These are phyloP conservation scores for Sciurus niger DNA, from an alignment of 2,113 vertebrate genomes.

Conservation along the genomic window DNA sequence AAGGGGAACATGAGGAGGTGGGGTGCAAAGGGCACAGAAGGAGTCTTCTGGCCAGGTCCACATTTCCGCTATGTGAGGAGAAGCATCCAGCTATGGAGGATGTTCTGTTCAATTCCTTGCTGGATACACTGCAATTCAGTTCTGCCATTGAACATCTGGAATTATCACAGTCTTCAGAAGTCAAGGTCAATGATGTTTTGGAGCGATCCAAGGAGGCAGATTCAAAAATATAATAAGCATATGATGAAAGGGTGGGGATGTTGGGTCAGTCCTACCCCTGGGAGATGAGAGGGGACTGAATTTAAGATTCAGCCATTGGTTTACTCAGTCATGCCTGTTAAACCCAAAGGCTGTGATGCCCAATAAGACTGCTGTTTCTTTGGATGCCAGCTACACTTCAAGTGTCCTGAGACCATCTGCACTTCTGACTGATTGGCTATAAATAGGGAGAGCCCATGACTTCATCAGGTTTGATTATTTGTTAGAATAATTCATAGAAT, in stretches of 20 bases:
- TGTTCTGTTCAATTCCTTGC: no score
- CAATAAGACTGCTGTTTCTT: accelerated
- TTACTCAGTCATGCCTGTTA: background rate
- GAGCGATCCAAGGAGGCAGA: background rate
- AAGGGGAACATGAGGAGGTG: background rate
- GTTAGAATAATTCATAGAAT: no score
- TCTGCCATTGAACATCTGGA: background rate
- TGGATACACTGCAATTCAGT: accelerated
- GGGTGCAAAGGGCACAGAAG: background rate
- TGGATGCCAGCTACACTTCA: accelerated
- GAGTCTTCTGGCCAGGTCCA: background rate
- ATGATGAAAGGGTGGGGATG: background rate
- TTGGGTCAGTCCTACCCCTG: background rate
- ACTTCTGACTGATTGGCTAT: background rate
- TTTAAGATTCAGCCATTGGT: background rate
- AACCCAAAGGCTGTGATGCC: background rate
- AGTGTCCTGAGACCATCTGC: background rate
- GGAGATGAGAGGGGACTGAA: background rate
- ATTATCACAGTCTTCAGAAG: background rate
- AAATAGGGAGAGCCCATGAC: background rate
- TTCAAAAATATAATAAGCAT: background rate
- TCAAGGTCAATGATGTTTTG: background rate
- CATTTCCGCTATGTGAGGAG: background rate
- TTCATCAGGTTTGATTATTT: background rate
- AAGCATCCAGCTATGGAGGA: background rate